Conservation (phyloP, 23 tunicate genomes). For the Halocynthia roretzi region DNA sequence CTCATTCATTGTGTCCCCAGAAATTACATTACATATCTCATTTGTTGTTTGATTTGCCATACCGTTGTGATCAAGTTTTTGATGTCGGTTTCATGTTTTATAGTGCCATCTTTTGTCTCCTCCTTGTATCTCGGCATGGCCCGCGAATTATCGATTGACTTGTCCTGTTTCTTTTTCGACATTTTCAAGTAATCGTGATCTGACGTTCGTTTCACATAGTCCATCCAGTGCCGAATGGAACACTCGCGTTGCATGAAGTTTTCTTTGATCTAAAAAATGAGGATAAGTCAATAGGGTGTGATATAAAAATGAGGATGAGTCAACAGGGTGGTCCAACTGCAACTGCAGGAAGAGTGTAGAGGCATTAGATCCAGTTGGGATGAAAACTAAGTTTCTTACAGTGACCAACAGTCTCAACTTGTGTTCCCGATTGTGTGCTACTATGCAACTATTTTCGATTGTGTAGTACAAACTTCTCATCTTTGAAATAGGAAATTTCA, state of each 20-base stretch:
- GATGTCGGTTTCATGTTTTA: conserved; percentile 42
- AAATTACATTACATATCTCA: too few relatives aligned
- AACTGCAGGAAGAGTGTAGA: neutral
- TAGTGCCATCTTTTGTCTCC: conserved; percentile 9
- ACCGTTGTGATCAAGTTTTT: conserved; percentile 65
- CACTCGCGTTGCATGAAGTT: conserved; percentile 61
- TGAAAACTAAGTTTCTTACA: too few relatives aligned
- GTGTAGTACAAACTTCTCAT: too few relatives aligned
- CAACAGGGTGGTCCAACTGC: conserved; percentile 1
- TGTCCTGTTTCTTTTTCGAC: conserved; percentile 69
- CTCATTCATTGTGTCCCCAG: too few relatives aligned
- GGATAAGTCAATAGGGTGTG: neutral
- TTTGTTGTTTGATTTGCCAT: neutral
- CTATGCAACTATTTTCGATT: too few relatives aligned
- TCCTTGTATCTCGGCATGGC: conserved; percentile 57
- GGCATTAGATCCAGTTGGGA: too few relatives aligned
- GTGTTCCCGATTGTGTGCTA: too few relatives aligned
- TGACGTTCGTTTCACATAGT: conserved; percentile 81
- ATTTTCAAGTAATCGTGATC: conserved; percentile 37
- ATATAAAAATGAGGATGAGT: neutral
- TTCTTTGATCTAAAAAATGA: conserved; percentile 51
- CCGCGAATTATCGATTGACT: conserved; percentile 76
- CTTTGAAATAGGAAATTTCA: too few relatives aligned
- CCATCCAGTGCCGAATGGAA: conserved; percentile 55
- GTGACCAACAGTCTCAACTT: too few relatives aligned